phyloP scores from a whole-genome alignment of 2,888 invertebrate species.

The Epicampocera succincta region DNA sequence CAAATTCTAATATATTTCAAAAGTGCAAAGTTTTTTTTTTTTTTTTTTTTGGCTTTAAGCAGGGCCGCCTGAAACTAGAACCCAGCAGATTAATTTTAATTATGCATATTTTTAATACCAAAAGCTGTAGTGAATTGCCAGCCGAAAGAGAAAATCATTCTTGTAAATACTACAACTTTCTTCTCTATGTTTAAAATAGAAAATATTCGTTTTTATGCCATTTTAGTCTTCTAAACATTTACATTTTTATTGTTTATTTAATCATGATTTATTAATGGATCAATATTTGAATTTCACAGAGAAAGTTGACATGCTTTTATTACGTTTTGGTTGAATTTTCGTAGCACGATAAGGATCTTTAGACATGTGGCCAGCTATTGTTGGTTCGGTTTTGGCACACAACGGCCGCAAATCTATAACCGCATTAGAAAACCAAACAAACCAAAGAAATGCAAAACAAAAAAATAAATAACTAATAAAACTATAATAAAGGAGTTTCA shows the following conservation, averaged over 20 bases:
- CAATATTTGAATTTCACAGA: slow-evolving; percentile 66
- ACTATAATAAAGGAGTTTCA: slow-evolving; percentile 53
- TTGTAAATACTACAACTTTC: too few relatives aligned
- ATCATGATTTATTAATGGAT: slow-evolving; percentile 67
- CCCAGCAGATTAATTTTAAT: too few relatives aligned
- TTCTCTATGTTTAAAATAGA: not conserved
- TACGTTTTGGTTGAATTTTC: slow-evolving; percentile 17
- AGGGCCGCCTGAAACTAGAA: too few relatives aligned
- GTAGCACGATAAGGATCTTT: slow-evolving; percentile 59
- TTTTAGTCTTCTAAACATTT: not conserved
- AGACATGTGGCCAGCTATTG: slow-evolving; percentile 65
- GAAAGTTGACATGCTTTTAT: slow-evolving; percentile 58
- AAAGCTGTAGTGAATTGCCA: too few relatives aligned
- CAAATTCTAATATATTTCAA: too few relatives aligned
- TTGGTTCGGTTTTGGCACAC: slow-evolving; percentile 43
- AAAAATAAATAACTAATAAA: slow-evolving; percentile 27
- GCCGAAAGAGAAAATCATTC: too few relatives aligned
- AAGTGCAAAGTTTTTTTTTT: too few relatives aligned
- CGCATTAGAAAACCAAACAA: slow-evolving; percentile 64
- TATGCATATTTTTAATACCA: too few relatives aligned
- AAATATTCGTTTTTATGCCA: not conserved
- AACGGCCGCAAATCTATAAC: slow-evolving; percentile 57
- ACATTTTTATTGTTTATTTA: slow-evolving; percentile 22
- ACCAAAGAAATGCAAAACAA: slow-evolving; percentile 46
- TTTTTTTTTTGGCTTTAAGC: too few relatives aligned